A percentile compares a stretch with the other conserved stretches of the same genome.
Conservation (phyloP, 2,888 invertebrate genomes). For the Phoronis australis region DNA sequence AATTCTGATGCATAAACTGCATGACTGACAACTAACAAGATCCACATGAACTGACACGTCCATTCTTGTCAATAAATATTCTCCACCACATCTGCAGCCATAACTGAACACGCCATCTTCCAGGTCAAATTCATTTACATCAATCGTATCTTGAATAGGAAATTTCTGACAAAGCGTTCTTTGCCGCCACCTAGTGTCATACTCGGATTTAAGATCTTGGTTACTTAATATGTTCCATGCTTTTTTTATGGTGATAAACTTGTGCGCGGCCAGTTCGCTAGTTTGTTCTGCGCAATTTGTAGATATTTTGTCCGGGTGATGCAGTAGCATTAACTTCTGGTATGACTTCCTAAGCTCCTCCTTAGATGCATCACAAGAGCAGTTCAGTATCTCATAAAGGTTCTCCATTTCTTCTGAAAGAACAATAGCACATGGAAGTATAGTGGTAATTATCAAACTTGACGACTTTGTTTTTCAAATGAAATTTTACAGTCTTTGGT, state of each 20-base stretch:
- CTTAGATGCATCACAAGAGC: background rate
- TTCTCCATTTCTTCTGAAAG: background rate
- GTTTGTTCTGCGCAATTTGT: too few relatives aligned
- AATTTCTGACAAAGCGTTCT: background rate
- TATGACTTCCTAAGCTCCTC: background rate
- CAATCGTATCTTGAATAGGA: background rate
- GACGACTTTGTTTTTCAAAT: too few relatives aligned
- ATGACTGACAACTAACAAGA: too few relatives aligned
- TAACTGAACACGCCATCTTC: too few relatives aligned
- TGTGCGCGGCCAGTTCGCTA: background rate
- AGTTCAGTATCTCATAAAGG: background rate
- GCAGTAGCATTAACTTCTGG: background rate
- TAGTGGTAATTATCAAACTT: too few relatives aligned
- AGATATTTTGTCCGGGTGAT: background rate
- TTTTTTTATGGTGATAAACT: background rate
- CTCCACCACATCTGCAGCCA: too few relatives aligned
- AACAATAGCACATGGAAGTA: background rate
- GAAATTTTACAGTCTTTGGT: too few relatives aligned
- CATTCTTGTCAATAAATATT: too few relatives aligned
- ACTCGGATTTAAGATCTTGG: background rate
- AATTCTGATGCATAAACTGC: too few relatives aligned
- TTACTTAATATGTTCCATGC: background rate
- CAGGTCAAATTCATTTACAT: too few relatives aligned
- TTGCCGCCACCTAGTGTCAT: background rate
- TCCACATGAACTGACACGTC: too few relatives aligned